Base-by-base conservation (phyloP, 2,113 vertebrate species). In the Pseudorasbora parva region DNA sequence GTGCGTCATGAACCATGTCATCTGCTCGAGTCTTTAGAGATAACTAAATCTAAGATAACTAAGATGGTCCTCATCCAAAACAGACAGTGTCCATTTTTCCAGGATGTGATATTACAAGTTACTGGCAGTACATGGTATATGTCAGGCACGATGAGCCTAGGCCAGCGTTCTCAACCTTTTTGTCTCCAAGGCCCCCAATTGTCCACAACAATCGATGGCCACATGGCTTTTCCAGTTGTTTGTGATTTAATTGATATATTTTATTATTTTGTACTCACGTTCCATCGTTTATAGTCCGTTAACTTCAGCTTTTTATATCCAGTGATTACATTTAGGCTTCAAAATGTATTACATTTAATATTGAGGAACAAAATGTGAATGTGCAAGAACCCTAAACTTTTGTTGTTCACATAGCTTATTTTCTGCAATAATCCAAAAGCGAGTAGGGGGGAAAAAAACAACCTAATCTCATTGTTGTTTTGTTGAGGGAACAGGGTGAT, bases 11-110 rank as follows among this genome's bases (percentile, higher is more conserved):
- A 60, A 37, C n/a, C 14, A 19, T 57, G 4, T 78, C 54, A 62
- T 62, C 14, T 60, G 37, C 1, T 25, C 0, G 33, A 60, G 37
- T 78, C 76, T 60, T 60, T 25, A 62, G 56, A 78, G 54, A n/a
- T n/a, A n/a, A n/a, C n/a, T n/a, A n/a, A n/a, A n/a, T n/a, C n/a
- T n/a, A n/a, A n/a, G n/a, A 78, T 62, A 78, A 43, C 76, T 8
- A 43, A 27, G 37, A 78, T 17, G n/a, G n/a, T 62, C 37, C 75
- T 78, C 37, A 23, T 45, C n/a, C 54, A 27, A 78, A 62, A 62
- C 41, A 43, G 56, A 60, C 75, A 60, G 56, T 37, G 25, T 77
- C 74, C 74, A 41, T 60, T 78, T 78, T 78, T 78, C 37, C 56
- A 62, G 37, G 76, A 78, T 43, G 76, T 78, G 37, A 78, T 60